Evolutionary conservation across 2,113 vertebrate genomes (phyloP), one percentile per base, ranked within the genome.

Genomic region (Oreochromis tanganicae): DNA sequence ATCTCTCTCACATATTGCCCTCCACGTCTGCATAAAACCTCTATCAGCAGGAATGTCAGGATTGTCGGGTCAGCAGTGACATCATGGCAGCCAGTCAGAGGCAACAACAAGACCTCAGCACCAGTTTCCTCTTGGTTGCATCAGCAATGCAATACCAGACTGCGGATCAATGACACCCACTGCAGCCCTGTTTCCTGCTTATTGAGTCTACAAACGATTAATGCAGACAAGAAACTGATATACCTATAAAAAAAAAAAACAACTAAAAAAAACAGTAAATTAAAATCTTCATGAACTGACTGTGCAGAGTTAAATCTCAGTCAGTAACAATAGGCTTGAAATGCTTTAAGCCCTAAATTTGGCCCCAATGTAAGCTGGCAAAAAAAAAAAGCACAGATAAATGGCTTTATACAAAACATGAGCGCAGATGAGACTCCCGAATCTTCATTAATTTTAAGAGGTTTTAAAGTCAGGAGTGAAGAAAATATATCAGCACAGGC

Each of bases 51-150:
- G 91, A 96, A 96, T 95, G 94, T 87, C 73, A 91, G 91, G 91
- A 94, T 86, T 93, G 93, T 90, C 75, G 81, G 94, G 94, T 95
- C 95, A 94, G 94, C 94, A 94, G 86, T 96, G 92, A 96, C 94
- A 94, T 95, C 93, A 96, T 94, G 54, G 88, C 88, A 92, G 82
- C 68, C 90, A 52, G 86, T 93, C 68, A 87, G 68, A 87, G 21
- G 87, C 90, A 91, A 91, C 88, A 87, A 85, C 84, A 83, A 80
- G 88, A 86, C 87, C 85, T 87, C 68, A 7, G 90, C 52, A 36
- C 89, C 84, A 75, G 88, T 95, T 94, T 95, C 75, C 89, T 93
- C 86, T 80, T 79, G 81, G 92, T 94, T 91, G 89, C 93, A 91
- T 95, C 95, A 95, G 92, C 90, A 80, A 54, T 54, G 50, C 19